A percentile compares a stretch with the other conserved stretches of the same genome.
Conservation (phyloP, 2,113 vertebrate genomes). For the Nothoprocta pentlandii region DNA sequence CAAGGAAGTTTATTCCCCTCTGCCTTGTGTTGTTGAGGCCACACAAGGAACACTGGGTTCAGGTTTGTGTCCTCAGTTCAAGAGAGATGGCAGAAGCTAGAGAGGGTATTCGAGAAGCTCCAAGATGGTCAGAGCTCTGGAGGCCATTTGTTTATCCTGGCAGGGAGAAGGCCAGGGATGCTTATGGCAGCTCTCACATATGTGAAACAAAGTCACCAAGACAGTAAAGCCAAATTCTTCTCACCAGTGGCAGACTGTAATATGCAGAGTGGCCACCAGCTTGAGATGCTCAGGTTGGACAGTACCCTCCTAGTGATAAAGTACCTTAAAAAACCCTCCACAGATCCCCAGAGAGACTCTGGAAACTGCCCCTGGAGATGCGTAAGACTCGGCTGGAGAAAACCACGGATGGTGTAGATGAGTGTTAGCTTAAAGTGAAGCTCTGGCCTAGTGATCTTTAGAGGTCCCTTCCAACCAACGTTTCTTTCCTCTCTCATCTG, state of each 20-base stretch:
- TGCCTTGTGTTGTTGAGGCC: not conserved
- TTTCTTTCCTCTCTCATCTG: not conserved
- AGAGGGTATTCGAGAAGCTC: not conserved
- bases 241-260: not conserved
- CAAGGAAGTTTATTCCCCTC: not conserved
- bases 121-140: accelerated
- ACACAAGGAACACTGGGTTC: not conserved
- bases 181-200: not conserved
- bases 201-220: not conserved
- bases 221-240: not conserved
- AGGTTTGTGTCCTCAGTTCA: not conserved
- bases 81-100: not conserved
- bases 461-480: not conserved
- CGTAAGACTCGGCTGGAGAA: not conserved
- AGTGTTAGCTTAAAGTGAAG: not conserved
- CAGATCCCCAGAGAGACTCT: not conserved
- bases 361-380: not conserved
- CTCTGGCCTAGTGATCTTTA: not conserved
- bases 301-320: not conserved
- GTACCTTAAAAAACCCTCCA: not conserved
- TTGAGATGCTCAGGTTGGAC: not conserved
- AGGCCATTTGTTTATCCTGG: not conserved
- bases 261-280: not conserved
- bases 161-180: not conserved
- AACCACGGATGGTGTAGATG: not conserved